These are phyloP conservation scores for Polietes domitor DNA, from an alignment of 2,888 invertebrate genomes.

Conservation along the genomic window DNA sequence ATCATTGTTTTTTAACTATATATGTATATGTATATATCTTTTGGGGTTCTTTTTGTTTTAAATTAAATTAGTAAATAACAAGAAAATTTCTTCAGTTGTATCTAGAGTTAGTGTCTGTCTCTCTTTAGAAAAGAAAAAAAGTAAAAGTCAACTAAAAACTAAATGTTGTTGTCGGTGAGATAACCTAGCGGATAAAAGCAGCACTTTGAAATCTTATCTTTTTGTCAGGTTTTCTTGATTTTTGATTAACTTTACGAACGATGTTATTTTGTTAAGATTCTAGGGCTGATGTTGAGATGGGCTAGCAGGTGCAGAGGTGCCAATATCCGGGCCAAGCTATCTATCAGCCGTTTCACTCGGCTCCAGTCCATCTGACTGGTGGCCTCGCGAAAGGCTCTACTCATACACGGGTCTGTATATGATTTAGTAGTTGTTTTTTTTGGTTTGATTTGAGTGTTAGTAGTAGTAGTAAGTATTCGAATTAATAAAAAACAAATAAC, in stretches of 20 bases:
- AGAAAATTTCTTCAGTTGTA: constrained; percentile 64
- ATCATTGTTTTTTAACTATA: constrained; percentile 18
- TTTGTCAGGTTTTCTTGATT: constrained; percentile 32
- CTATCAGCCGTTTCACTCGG: not conserved
- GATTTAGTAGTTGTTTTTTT: too few relatives aligned
- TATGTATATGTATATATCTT: not conserved
- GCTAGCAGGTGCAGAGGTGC: not conserved
- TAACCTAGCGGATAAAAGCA: constrained; percentile 42
- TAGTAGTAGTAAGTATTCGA: constrained; percentile 6
- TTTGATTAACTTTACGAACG: not conserved
- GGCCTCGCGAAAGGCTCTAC: too few relatives aligned
- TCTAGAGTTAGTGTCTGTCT: constrained; percentile 52
- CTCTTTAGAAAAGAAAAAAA: constrained; percentile 68
- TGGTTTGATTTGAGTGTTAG: not conserved
- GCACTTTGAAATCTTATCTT: constrained; percentile 15
- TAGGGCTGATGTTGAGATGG: not conserved
- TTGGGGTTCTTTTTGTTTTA: not conserved
- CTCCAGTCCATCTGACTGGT: not conserved
- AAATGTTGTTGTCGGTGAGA: too few relatives aligned
- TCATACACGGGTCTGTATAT: too few relatives aligned
- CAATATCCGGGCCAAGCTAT: constrained; percentile 2
- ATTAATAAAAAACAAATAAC: constrained; percentile 1
- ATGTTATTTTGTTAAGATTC: constrained; percentile 5
- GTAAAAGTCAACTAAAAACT: constrained; percentile 28
- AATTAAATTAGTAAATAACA: constrained; percentile 58